phyloP scores from a whole-genome alignment of 2,113 vertebrate species.

The Acanthochromis polyacanthus region DNA sequence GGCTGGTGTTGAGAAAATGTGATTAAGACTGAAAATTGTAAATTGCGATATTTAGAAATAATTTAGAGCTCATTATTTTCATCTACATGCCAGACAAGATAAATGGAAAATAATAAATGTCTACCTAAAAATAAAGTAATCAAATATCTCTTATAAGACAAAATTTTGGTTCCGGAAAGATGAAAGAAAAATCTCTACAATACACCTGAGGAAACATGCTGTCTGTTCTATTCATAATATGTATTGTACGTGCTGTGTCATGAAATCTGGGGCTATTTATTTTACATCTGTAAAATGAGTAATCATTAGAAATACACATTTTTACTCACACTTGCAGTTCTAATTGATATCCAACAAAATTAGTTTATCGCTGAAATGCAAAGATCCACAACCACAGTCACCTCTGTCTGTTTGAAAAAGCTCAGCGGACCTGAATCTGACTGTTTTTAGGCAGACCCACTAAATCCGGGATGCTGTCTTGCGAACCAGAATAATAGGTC shows the following conservation, averaged over 20 bases:
- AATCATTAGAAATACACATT: neutral
- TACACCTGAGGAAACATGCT: conserved; percentile 12
- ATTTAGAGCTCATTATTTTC: no score
- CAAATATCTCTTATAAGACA: neutral
- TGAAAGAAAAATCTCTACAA: neutral
- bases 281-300: neutral
- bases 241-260: neutral
- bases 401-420: no score
- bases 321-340: neutral
- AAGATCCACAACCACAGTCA: no score
- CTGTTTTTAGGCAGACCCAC: neutral
- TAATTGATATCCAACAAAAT: neutral
- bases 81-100: no score
- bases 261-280: neutral
- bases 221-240: conserved; percentile 21
- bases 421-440: neutral
- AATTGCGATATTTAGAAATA: no score
- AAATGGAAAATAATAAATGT: no score
- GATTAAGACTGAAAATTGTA: no score
- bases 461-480: neutral
- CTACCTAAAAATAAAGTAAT: neutral
- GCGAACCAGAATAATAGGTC: neutral
- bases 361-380: no score
- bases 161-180: neutral
- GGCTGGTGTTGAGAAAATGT: no score